A percentile compares a stretch with the other conserved stretches of the same genome.
phyloP scores from a whole-genome alignment of 2,797 vertebrate genomes.

The Poeciliopsis infans region DNA sequence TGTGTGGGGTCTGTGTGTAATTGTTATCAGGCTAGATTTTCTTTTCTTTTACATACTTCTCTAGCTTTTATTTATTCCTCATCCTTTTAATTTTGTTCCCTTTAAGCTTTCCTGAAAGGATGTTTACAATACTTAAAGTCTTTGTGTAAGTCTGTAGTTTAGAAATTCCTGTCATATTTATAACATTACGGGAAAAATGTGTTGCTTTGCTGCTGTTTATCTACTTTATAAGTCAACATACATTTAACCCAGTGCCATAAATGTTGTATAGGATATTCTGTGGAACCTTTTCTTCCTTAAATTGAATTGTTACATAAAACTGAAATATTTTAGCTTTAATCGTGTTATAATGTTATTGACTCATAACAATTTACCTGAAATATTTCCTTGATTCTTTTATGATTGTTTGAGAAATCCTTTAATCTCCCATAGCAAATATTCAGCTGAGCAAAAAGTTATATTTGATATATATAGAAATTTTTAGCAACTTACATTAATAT shows the following conservation, averaged over 20 bases:
- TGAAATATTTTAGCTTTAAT: background rate
- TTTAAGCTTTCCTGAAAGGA: slow-evolving; percentile 23
- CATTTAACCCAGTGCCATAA: background rate
- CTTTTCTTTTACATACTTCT: slow-evolving; percentile 9
- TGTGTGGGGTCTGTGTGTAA: background rate
- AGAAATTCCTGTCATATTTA: background rate
- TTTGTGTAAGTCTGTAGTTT: background rate
- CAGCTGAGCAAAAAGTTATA: too few relatives aligned
- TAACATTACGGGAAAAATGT: background rate
- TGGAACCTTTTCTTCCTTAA: too few relatives aligned
- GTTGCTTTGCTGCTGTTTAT: background rate
- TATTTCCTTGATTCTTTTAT: too few relatives aligned
- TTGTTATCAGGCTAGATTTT: slow-evolving; percentile 4
- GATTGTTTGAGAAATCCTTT: too few relatives aligned
- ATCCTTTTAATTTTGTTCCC: slow-evolving; percentile 11
- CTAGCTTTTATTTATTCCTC: slow-evolving; percentile 22
- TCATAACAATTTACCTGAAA: background rate
- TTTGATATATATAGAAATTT: too few relatives aligned
- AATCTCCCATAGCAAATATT: too few relatives aligned
- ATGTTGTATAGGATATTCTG: background rate
- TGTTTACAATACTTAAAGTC: slow-evolving; percentile 12
- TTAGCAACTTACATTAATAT: too few relatives aligned
- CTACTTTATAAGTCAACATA: background rate
- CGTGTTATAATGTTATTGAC: background rate
- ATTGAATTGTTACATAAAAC: too few relatives aligned